Base-by-base conservation (phyloP, 37 sponge, comb jelly and placozoan genomes). In the Haliclona indistincta region DNA sequence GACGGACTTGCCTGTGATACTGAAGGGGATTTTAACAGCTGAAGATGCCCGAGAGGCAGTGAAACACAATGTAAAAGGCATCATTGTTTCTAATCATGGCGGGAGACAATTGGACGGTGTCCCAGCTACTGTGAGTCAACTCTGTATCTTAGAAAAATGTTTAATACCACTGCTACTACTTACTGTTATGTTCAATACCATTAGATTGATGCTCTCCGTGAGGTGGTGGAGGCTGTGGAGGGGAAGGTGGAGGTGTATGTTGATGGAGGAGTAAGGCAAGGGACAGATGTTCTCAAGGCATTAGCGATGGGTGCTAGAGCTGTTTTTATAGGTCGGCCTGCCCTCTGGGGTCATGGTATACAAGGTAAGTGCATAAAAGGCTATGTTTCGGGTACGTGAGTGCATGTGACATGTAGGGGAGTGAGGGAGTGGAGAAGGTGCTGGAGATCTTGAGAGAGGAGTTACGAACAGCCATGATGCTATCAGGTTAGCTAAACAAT, bases 31-130 rank as follows among this genome's bases (percentile, higher is more conserved):
- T 23, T 71, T 86, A 63, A 92, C 90, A 40, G 74, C 86, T 51
- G 94, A 95, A 66, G 96, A 89, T 89, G 96, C 94, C 34, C 17
- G 33, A 10, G 79, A 89, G 38, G 94, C 94, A 23, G 62, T 86
- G 15, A 73, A 42, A 71, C 84, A 83, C 26, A 25, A 77, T 30
- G 81, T 92, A 30, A 43, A 77, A 30, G 97, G 88, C 2, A 89
- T 96, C 22, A 44, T 95, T 49, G 94, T 96, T 28, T 96, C 97
- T 8, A 96, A 96, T 70, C 97, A 96, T 61, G 97, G 97, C 38
- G 97, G 77, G 0, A 73, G 97, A 35, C 97, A 96, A 58, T 76
- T 96, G 67, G 97, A 96, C 70, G 84, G 85, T 42, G 95, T 93
- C 3, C 88, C 88, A 62, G 85, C 94, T 30, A 82, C 97, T 19